phyloP scores from a whole-genome alignment of 2,888 invertebrate genomes.

The Agrenia bidenticulata region DNA sequence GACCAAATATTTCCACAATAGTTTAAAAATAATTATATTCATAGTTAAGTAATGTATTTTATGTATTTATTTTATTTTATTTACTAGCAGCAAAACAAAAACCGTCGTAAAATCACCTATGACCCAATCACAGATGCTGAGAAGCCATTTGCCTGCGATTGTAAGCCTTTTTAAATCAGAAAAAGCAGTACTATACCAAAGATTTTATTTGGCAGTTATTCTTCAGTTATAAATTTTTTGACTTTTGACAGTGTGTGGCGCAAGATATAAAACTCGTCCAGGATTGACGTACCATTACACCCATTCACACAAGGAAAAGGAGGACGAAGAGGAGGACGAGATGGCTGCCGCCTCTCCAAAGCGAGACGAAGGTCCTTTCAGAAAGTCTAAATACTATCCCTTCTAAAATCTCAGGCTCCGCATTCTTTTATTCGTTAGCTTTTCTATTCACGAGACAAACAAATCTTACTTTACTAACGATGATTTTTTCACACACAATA shows the following conservation, averaged over 20 bases:
- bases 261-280: slow-evolving; percentile 93
- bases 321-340: slow-evolving; percentile 54
- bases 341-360: slow-evolving; percentile 49
- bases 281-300: slow-evolving; percentile 94
- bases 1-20: not conserved
- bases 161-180: slow-evolving; percentile 64
- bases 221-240: not conserved
- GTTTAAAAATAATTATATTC: not conserved
- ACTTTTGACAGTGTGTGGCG: slow-evolving; percentile 76
- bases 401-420: slow-evolving; percentile 20
- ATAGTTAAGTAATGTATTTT: not conserved
- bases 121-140: slow-evolving; percentile 75
- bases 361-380: slow-evolving; percentile 53
- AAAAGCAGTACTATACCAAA: too few species aligned
- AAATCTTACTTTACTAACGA: too few species aligned
- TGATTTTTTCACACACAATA: too few species aligned
- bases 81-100: slow-evolving; percentile 12
- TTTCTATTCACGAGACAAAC: slow-evolving; percentile 3
- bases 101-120: slow-evolving; percentile 62
- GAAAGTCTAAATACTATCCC: slow-evolving; percentile 43
- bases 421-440: not conserved
- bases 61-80: not conserved
- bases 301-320: slow-evolving; percentile 72
- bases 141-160: slow-evolving; percentile 87
- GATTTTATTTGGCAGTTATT: not conserved